Evolutionary conservation across 1,140 invertebrate species (phyloP).

Genomic region (Pararge aegeria): DNA sequence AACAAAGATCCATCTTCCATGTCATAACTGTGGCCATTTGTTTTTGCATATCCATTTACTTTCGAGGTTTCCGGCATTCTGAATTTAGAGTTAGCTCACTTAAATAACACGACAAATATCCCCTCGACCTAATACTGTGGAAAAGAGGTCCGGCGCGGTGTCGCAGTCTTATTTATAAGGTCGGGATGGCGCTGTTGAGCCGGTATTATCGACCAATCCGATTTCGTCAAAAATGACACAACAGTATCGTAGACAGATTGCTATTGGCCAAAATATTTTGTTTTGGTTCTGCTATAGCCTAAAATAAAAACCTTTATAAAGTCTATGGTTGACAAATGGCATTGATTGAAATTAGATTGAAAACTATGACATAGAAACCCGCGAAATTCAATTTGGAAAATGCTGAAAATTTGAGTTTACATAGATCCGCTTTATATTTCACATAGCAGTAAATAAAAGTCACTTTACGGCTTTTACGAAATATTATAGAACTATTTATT

Average conservation of each 20-base stretch:
- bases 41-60: conserved; percentile 86
- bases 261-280: conserved; percentile 63
- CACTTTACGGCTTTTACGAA: too few species aligned
- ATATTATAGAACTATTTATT: too few species aligned
- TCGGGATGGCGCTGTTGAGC: conserved; percentile 60
- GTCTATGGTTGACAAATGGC: conserved; percentile 19
- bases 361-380: not conserved
- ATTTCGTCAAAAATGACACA: conserved; percentile 30
- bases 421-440: too few species aligned
- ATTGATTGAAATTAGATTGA: not conserved
- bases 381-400: conserved; percentile 8
- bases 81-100: conserved; percentile 78
- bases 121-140: conserved; percentile 75
- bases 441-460: too few species aligned
- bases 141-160: conserved; percentile 70
- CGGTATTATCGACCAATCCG: conserved; percentile 53
- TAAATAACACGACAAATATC: conserved; percentile 71
- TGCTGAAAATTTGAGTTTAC: too few species aligned
- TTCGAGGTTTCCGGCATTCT: conserved; percentile 87
- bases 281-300: conserved; percentile 56
- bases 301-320: conserved; percentile 23
- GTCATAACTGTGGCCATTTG: conserved; percentile 88
- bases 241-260: conserved; percentile 25
- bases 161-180: conserved; percentile 73
- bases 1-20: conserved; percentile 93